These are phyloP conservation scores for Poicephalus gulielmi DNA, from an alignment of 2,113 vertebrate genomes.

Conservation along the genomic window DNA sequence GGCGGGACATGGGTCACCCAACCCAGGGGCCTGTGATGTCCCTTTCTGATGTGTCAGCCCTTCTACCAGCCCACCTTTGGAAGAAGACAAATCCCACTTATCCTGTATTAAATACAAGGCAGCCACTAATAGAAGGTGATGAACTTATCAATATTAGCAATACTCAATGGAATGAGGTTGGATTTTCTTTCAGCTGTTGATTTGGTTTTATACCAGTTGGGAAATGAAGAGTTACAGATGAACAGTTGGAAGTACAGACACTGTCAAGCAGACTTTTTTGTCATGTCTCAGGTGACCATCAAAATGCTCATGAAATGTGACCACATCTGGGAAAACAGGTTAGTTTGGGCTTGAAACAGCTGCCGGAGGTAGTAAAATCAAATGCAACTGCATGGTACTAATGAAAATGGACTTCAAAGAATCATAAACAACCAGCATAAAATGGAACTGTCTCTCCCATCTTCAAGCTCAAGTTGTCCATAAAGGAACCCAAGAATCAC, in stretches of 20 bases:
- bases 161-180: background rate
- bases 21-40: background rate
- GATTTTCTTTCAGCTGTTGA: background rate
- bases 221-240: background rate
- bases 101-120: background rate
- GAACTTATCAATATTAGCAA: background rate
- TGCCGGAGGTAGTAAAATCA: background rate
- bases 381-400: background rate
- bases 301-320: background rate
- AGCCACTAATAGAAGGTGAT: background rate
- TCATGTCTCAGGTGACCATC: background rate
- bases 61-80: background rate
- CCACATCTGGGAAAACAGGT: background rate
- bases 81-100: background rate
- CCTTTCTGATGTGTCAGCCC: background rate
- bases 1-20: rapidly evolving
- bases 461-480: background rate
- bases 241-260: background rate
- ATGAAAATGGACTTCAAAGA: background rate
- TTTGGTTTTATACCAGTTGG: background rate
- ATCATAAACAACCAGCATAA: background rate
- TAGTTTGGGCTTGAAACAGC: background rate
- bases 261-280: background rate
- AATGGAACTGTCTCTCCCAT: background rate
- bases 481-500: background rate